phyloP scores from a whole-genome alignment of 2,888 invertebrate species.

The Eupithecia tripunctaria region DNA sequence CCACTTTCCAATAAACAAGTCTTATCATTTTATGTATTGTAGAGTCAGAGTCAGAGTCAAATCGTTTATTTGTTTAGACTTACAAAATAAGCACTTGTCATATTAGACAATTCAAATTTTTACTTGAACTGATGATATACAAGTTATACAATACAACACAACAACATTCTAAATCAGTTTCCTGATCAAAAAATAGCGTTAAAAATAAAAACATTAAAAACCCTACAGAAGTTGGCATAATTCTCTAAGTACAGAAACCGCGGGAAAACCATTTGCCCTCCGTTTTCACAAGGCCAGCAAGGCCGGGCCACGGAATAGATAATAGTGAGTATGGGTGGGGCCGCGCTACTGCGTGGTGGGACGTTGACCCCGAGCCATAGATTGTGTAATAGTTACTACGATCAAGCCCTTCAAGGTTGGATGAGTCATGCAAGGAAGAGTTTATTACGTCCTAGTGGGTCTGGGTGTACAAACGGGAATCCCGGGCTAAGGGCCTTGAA shows the following conservation, averaged over 20 bases:
- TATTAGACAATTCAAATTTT: too few species aligned
- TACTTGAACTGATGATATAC: too few species aligned
- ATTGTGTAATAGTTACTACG: not conserved
- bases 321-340: not conserved
- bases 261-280: not conserved
- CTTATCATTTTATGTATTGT: not conserved
- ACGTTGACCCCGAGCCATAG: not conserved
- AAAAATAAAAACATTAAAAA: not conserved
- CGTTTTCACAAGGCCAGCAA: not conserved
- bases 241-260: not conserved
- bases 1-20: not conserved
- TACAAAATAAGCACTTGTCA: too few species aligned
- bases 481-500: not conserved
- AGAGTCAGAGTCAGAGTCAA: too few species aligned
- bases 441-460: too few species aligned
- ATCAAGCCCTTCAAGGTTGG: not conserved
- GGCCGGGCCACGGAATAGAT: not conserved
- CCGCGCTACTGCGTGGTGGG: not conserved
- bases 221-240: too few species aligned
- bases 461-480: not conserved
- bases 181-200: not conserved
- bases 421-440: slow-evolving; percentile 6
- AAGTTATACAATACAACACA: not conserved
- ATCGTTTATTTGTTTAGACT: too few species aligned
- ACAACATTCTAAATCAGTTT: not conserved